These are phyloP conservation scores for Rapana venosa DNA, from an alignment of 2,888 invertebrate genomes.

Conservation along the genomic window DNA sequence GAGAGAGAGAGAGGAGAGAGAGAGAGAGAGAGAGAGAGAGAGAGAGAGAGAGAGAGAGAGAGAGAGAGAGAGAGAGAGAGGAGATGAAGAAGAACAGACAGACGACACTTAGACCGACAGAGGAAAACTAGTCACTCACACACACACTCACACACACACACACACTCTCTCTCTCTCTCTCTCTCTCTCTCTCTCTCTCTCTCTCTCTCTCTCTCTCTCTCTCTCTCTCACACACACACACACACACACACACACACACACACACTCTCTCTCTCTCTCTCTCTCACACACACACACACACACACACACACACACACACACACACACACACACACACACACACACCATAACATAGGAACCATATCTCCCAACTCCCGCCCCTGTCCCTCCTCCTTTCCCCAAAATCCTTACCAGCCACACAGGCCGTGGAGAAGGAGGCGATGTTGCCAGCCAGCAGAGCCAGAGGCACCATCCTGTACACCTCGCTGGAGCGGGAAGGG, in stretches of 20 bases:
- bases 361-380: not conserved
- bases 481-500: slow-evolving; percentile 46
- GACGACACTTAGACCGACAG: no score
- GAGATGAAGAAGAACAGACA: no score
- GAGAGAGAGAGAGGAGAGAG: no score
- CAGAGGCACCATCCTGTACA: slow-evolving; percentile 45
- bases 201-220: slow-evolving; percentile 2
- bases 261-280: not conserved
- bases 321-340: not conserved
- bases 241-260: slow-evolving; percentile 5
- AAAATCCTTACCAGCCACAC: slow-evolving; percentile 56
- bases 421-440: slow-evolving; percentile 58
- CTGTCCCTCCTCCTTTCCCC: not conserved
- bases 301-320: slow-evolving; percentile 24
- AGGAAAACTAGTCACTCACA: not conserved
- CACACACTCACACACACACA: not conserved
- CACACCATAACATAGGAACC: no score
- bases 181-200: not conserved
- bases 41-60: no score
- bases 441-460: slow-evolving; percentile 53
- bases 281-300: slow-evolving; percentile 27
- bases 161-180: not conserved
- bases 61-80: no score
- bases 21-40: no score
- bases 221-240: slow-evolving; percentile 1